phyloP scores from a whole-genome alignment of 2,888 invertebrate genomes.

The Chydorus sphaericus region DNA sequence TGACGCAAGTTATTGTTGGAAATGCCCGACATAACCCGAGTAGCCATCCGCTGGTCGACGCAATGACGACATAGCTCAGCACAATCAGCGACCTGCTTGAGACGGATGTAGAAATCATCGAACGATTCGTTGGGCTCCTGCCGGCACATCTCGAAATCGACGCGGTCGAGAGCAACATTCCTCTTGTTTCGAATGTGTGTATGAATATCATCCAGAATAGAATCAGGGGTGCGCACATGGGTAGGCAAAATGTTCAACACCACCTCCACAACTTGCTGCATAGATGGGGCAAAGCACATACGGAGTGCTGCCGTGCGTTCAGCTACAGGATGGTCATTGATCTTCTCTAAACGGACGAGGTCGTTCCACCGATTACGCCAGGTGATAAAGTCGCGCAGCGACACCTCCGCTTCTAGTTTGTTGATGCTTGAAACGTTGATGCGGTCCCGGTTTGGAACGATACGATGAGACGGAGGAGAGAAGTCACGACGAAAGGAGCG shows the following conservation, averaged over 20 bases:
- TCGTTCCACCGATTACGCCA: neutral
- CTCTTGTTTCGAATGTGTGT: neutral
- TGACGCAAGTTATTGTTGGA: neutral
- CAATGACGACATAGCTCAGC: neutral
- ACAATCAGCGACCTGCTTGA: neutral
- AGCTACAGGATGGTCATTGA: neutral
- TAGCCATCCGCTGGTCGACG: neutral
- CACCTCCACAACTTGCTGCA: slow-evolving; percentile 3
- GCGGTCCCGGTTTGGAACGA: too few species aligned
- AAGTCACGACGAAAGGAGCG: too few species aligned
- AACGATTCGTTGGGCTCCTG: neutral
- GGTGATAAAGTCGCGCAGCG: neutral
- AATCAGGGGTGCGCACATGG: neutral
- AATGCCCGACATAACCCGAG: neutral
- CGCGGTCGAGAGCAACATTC: neutral
- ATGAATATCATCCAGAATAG: neutral
- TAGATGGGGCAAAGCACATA: neutral
- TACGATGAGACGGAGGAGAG: too few species aligned
- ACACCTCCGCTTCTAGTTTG: neutral
- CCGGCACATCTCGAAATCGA: neutral
- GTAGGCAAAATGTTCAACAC: neutral
- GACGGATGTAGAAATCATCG: neutral
- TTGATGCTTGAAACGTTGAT: neutral
- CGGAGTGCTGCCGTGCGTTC: neutral
- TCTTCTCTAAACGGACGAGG: neutral